Base-by-base conservation (phyloP, 2,888 invertebrate species). In the Spodoptera picta region DNA sequence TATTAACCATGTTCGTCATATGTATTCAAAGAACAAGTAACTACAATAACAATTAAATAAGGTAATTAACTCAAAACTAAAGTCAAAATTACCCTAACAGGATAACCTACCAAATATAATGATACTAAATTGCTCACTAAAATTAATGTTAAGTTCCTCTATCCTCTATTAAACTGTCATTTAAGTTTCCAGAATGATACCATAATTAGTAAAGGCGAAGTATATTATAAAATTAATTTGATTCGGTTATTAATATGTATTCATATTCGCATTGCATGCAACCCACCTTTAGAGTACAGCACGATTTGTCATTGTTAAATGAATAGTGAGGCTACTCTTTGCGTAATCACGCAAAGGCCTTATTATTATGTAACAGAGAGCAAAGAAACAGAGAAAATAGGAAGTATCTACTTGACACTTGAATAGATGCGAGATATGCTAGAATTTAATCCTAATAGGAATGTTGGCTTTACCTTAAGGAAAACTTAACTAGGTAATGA, bases 361-460 rank as follows among this genome's bases (percentile, higher is more conserved):
- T 46, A 57, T 66, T 48, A 49, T 77, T 76, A 72, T 72, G 65
- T 67, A 82, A 80, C 54, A 74, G 53, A 42, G 44, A 48, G 41
- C 60, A 42, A 79, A 68, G 62, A 72, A 69, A 58, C 60, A 52
- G 65, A 70, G 80, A 71, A 76, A 79, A 79, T 80, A 73, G 79
- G 73, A 80, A 79, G 65, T 69, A 11, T n/a, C 7, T 50, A 65
- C 55, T 66, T 77, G 73, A 75, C 70, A 75, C 61, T 73, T 70
- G 58, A 70, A 75, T 77, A 64, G 66, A 52, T 27, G 47, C 60
- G 19, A 36, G 58, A 55, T 56, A 59, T 57, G 54, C 47, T 53
- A 44, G 60, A 51, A 65, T 60, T 73, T 66, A 55, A 67, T 69
- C 55, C 51, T 60, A 68, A 57, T 60, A 52, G 60, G 62, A 55